These are phyloP conservation scores for Tineola bisselliella DNA, from an alignment of 2,888 invertebrate genomes.

Conservation along the genomic window DNA sequence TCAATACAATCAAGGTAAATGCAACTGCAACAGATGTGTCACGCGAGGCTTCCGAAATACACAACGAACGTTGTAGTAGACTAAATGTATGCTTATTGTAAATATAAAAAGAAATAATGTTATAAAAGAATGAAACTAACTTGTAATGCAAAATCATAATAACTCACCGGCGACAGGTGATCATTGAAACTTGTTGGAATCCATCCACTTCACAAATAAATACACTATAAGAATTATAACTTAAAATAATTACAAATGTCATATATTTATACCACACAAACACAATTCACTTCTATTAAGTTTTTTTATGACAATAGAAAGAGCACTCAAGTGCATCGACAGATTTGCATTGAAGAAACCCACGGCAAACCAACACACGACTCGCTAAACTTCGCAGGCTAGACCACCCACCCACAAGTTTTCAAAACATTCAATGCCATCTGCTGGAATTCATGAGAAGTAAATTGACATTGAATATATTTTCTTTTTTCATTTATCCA, in stretches of 20 bases:
- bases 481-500: too few species aligned
- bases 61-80: background rate
- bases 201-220: background rate
- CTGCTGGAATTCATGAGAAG: conserved; percentile 12
- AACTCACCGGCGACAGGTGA: conserved; percentile 55
- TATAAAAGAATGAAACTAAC: background rate
- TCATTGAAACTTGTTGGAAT: conserved; percentile 12
- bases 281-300: conserved; percentile 12
- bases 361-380: background rate
- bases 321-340: conserved; percentile 26
- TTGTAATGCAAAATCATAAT: conserved; percentile 14
- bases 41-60: background rate
- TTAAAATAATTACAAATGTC: background rate
- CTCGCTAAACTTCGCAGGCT: conserved; percentile 13
- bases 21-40: conserved; percentile 26
- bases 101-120: background rate
- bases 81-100: background rate
- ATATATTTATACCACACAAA: background rate
- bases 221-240: background rate
- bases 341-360: background rate
- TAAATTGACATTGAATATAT: background rate
- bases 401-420: conserved; percentile 16
- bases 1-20: conserved; percentile 44
- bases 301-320: conserved; percentile 18
- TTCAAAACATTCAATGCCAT: conserved; percentile 15